Evolutionary conservation across 30 jellyfish, hydroid and myxozoan species (phyloP).

Genomic region (Turritopsis rubra): DNA sequence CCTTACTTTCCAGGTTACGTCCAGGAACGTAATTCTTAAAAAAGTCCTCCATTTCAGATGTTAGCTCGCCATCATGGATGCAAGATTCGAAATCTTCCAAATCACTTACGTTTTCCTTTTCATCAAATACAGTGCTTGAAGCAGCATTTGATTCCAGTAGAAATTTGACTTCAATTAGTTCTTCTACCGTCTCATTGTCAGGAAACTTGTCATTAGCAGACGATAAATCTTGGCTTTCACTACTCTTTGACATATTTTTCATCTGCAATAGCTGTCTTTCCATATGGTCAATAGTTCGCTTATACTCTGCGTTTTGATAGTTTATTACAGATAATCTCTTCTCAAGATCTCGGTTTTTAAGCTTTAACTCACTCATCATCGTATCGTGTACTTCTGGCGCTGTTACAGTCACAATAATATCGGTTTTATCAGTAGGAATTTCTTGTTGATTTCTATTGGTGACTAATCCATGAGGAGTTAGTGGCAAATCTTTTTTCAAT

Average conservation of each 20-base stretch:
- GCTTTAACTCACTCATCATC: background rate
- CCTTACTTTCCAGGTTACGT: background rate
- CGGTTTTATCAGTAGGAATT: background rate
- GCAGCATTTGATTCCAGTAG: slow-evolving; percentile 7
- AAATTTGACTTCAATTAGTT: background rate
- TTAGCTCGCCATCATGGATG: slow-evolving; percentile 15
- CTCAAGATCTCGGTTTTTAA: background rate
- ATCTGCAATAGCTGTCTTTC: slow-evolving; percentile 17
- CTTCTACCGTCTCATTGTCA: slow-evolving; percentile 15
- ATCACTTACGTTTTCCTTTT: background rate
- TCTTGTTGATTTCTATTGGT: background rate
- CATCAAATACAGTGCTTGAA: background rate
- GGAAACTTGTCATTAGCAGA: background rate
- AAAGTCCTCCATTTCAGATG: slow-evolving; percentile 22
- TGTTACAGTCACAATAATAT: background rate
- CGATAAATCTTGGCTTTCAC: background rate
- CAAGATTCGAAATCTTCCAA: slow-evolving; percentile 8
- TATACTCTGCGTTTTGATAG: background rate
- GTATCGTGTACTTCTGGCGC: background rate
- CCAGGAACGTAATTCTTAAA: background rate
- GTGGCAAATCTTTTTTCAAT: background rate
- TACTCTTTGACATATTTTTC: background rate
- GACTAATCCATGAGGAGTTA: background rate
- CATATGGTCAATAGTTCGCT: slow-evolving; percentile 17
- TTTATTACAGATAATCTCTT: background rate